Conservation (phyloP, 2,113 vertebrate species). For the Eupsittula cactorum region DNA sequence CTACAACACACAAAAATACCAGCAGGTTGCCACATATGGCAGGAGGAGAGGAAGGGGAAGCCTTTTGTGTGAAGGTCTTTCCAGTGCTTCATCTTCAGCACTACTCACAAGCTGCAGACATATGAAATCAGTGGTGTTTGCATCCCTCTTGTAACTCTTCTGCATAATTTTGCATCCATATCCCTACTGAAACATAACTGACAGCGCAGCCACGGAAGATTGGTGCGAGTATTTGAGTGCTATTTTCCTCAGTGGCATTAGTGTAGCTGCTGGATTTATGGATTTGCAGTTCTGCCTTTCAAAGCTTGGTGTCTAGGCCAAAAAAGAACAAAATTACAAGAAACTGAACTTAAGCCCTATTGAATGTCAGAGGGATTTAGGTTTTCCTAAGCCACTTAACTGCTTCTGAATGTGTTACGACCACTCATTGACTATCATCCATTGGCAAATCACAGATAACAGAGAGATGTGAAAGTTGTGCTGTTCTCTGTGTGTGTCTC, state of each 20-base stretch:
- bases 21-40: neutral
- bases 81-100: neutral
- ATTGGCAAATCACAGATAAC: neutral
- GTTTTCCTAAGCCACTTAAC: neutral
- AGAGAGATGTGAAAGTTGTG: neutral
- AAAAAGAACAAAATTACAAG: neutral
- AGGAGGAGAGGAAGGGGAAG: neutral
- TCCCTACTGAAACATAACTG: neutral
- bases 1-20: neutral
- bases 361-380: neutral
- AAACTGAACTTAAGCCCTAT: neutral
- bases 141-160: neutral
- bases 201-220: neutral
- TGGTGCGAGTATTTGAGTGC: neutral
- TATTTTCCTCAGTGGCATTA: neutral
- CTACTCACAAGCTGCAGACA: neutral
- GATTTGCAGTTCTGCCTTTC: neutral
- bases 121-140: neutral
- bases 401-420: neutral
- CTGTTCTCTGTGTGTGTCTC: neutral
- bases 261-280: neutral
- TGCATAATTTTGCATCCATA: neutral
- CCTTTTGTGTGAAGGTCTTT: neutral
- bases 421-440: neutral
- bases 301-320: neutral